phyloP scores from a whole-genome alignment of 2,797 vertebrate species.

The Tangara arthus region DNA sequence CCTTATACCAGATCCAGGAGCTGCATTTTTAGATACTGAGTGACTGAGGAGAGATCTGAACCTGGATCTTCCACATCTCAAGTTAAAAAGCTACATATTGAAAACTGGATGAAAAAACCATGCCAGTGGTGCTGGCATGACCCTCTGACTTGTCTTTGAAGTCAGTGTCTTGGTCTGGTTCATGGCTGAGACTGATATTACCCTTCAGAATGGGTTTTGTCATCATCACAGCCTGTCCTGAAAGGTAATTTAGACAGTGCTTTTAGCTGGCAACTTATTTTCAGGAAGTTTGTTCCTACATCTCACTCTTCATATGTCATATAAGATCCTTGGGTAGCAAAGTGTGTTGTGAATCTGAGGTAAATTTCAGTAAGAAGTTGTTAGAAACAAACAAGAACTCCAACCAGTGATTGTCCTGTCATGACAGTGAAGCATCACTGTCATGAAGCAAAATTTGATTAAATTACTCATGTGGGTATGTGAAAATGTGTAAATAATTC shows the following conservation, averaged over 20 bases:
- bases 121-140: neutral
- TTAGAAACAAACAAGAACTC: neutral
- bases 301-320: neutral
- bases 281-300: neutral
- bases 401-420: neutral
- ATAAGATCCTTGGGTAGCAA: neutral
- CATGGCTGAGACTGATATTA: neutral
- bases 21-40: neutral
- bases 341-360: neutral
- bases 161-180: neutral
- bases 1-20: neutral
- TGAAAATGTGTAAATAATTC: neutral
- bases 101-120: neutral
- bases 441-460: neutral
- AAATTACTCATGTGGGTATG: neutral
- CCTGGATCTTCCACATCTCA: neutral
- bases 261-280: neutral
- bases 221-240: neutral
- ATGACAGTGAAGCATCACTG: neutral
- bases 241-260: neutral
- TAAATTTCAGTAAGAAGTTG: neutral
- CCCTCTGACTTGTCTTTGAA: neutral
- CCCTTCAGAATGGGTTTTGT: neutral
- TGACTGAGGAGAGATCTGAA: neutral
- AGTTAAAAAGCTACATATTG: neutral